Percentiles rank a stretch among this genome's conserved stretches.
These are phyloP conservation scores for Xenus cinereus DNA, from an alignment of 2,113 vertebrate genomes.

Conservation along the genomic window DNA sequence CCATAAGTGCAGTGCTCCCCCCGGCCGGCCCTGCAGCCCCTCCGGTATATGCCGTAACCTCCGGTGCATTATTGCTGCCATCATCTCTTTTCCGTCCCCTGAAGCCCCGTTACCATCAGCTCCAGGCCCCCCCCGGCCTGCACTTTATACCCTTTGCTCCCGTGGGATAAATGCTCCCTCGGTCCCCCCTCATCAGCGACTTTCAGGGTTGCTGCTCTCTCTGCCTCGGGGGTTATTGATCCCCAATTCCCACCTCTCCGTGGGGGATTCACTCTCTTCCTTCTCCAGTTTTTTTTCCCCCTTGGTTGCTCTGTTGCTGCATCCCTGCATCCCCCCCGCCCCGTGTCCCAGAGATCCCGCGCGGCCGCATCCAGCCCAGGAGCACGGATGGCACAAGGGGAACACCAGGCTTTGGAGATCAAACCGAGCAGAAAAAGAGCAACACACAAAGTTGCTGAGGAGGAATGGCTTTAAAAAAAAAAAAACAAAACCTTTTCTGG, in stretches of 20 bases:
- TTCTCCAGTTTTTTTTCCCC: background rate
- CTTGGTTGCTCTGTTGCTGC: background rate
- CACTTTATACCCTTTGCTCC: background rate
- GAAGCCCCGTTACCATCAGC: background rate
- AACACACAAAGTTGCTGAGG: background rate
- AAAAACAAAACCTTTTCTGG: background rate
- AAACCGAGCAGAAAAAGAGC: background rate
- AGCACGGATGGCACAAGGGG: rapidly evolving
- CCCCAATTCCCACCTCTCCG: background rate
- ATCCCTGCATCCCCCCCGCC: too few relatives aligned
- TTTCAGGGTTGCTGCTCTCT: background rate
- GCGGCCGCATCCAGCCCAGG: rapidly evolving
- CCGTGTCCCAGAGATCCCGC: rapidly evolving
- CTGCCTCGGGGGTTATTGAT: background rate
- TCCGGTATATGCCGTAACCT: rapidly evolving
- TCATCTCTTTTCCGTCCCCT: background rate
- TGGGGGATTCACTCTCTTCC: rapidly evolving
- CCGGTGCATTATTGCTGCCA: background rate
- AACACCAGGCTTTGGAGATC: background rate
- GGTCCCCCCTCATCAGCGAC: background rate
- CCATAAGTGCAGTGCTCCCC: background rate
- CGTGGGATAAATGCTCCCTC: background rate
- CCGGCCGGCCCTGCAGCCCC: background rate
- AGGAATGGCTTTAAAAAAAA: background rate
- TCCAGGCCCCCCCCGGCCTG: background rate